A percentile compares a stretch with the other conserved stretches of the same genome.
These are phyloP conservation scores for Griposia aprilina DNA, from an alignment of 2,888 invertebrate genomes.

Conservation along the genomic window DNA sequence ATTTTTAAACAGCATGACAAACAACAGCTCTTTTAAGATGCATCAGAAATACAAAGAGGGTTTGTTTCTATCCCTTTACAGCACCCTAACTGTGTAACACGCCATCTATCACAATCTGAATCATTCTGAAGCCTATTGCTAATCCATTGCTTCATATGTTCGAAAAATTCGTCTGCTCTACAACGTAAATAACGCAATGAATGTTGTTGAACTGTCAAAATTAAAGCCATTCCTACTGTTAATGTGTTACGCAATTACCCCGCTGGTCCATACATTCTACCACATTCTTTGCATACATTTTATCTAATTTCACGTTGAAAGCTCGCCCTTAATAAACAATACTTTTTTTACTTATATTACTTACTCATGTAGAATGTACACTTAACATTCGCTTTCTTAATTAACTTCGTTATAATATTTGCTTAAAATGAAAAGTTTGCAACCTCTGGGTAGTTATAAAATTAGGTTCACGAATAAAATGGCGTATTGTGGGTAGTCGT, in stretches of 20 bases:
- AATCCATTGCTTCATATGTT: too few relatives aligned
- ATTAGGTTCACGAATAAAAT: conserved; percentile 32
- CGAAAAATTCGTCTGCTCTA: too few relatives aligned
- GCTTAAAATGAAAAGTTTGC: conserved; percentile 11
- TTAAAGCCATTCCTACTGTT: too few relatives aligned
- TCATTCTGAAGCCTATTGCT: too few relatives aligned
- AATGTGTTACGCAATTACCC: too few relatives aligned
- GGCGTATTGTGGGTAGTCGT: conserved; percentile 24
- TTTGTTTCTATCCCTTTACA: neutral
- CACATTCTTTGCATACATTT: neutral
- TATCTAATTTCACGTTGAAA: conserved; percentile 7
- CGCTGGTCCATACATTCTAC: neutral
- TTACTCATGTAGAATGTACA: neutral
- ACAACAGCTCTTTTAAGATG: neutral
- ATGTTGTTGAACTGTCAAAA: too few relatives aligned
- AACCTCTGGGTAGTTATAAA: conserved; percentile 15
- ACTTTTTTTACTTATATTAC: conserved; percentile 6
- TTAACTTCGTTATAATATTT: conserved; percentile 19
- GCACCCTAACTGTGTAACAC: too few relatives aligned
- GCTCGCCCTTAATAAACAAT: neutral
- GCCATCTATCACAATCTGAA: too few relatives aligned
- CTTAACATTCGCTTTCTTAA: conserved; percentile 18
- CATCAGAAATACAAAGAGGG: neutral
- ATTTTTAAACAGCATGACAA: neutral
- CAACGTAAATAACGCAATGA: too few relatives aligned